Evolutionary conservation across 2,888 invertebrate species (phyloP).

Genomic region (Halocaridina rubra): DNA sequence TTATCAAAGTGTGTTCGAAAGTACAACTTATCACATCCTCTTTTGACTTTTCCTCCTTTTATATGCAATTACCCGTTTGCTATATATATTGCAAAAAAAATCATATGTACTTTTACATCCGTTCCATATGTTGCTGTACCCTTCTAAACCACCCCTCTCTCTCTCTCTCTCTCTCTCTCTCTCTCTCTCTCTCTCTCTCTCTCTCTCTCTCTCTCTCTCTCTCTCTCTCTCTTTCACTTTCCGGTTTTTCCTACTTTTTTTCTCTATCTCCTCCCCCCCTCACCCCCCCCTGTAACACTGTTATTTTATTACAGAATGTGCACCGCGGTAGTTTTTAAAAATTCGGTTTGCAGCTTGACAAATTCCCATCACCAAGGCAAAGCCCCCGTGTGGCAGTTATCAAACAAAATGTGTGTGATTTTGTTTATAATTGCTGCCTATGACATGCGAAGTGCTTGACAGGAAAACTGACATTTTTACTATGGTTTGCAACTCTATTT

Average conservation of each 20-base stretch:
- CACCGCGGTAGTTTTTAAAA: neutral
- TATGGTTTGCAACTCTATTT: neutral
- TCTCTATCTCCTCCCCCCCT: neutral
- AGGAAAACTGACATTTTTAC: neutral
- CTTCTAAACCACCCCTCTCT: too few relatives aligned
- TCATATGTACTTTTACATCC: too few relatives aligned
- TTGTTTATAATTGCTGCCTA: constrained; percentile 16
- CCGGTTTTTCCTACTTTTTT: neutral
- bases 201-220: neutral
- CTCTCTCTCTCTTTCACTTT: too few relatives aligned
- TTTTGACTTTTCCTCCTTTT: too few relatives aligned
- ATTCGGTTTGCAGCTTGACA: neutral
- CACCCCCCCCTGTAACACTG: neutral
- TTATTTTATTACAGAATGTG: neutral
- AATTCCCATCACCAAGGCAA: neutral
- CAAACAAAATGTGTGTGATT: constrained; percentile 26
- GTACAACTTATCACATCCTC: too few relatives aligned
- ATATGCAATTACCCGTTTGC: too few relatives aligned
- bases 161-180: neutral
- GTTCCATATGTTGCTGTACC: too few relatives aligned
- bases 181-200: neutral
- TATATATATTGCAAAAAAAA: too few relatives aligned
- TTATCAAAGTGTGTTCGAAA: too few relatives aligned
- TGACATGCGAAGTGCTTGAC: neutral
- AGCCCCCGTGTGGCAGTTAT: constrained; percentile 15